Evolutionary conservation across 2,888 invertebrate species (phyloP), one percentile per base, ranked within the genome.

Genomic region (Chalcosyrphus nemorum): DNA sequence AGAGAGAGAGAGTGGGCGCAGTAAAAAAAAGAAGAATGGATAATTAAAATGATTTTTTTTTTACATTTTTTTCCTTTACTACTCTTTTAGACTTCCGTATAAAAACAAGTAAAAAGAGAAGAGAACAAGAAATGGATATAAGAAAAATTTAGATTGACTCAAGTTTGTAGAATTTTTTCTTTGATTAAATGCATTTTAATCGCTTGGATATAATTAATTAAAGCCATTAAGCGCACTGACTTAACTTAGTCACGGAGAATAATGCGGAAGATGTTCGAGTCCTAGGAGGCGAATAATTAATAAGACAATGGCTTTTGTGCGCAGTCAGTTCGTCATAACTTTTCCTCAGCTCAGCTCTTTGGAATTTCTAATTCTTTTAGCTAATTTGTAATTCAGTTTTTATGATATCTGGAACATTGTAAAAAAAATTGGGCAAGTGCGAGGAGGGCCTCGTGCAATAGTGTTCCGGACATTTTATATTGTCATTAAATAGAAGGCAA

Each of bases 101-200:
- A n/a, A 13, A 52, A 11, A 11, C 5, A 21, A 52, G 15, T 6
- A 32, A 11, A 15, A 50, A 41, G 6, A 27, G 32, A 27, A 24
- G n/a, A 45, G n/a, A 29, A 11, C 4, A 13, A 41, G 24, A 2
- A 17, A 19, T 4, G 61, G 13, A 61, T 21, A 6, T 13, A 24
- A 29, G n/a, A n/a, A 19, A 32, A 7, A 47, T 63, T 47, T 24
- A 47, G 24, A 70, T 57, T 45, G 50, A 72, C 41, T 61, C 38
- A 35, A 29, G 52, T 59, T n/a, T 41, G n/a, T 52, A 6, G 50
- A 52, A 15, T 21, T 41, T 21, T 41, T 72, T 72, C 32, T 61
- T 41, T 56, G 43, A 54, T 52, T 21, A 43, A 63, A 61, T 54
- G 52, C 43, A 45, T 63, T 63, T 74, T 54, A 74, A 74, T 74